Evolutionary conservation across 2,888 invertebrate genomes (phyloP).

Genomic region (Rambutsinella grinnellia): DNA sequence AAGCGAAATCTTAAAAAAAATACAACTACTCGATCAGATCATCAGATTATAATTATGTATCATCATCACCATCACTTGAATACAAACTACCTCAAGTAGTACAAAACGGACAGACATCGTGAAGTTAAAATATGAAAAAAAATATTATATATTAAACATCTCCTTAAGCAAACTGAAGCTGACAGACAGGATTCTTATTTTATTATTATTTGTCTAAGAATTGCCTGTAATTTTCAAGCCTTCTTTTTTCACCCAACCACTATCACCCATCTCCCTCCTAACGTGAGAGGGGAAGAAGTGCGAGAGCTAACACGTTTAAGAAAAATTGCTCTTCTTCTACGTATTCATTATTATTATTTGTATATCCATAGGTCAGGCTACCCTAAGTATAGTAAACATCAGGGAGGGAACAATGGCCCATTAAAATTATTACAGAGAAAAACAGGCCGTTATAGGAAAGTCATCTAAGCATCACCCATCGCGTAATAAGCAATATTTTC

Average conservation of each 20-base stretch:
- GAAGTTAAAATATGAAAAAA: conserved; percentile 32
- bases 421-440: conserved; percentile 48
- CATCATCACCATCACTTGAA: conserved; percentile 43
- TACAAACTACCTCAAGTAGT: conserved; percentile 45
- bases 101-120: conserved; percentile 3
- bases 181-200: conserved; percentile 48
- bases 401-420: conserved; percentile 44
- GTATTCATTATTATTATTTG: conserved; percentile 24
- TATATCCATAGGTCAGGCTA: conserved; percentile 32
- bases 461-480: background rate
- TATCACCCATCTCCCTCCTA: conserved; percentile 8
- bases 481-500: background rate
- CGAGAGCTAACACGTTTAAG: conserved; percentile 46
- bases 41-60: conserved; percentile 43
- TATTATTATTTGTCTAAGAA: conserved; percentile 54
- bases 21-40: conserved; percentile 35
- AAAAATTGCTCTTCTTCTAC: conserved; percentile 28
- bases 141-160: conserved; percentile 20
- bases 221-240: conserved; percentile 51
- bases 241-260: conserved; percentile 29
- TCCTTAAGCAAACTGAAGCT: conserved; percentile 55
- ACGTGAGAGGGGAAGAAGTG: conserved; percentile 6
- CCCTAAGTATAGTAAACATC: conserved; percentile 26
- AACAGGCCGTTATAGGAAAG: background rate
- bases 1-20: conserved; percentile 4